These are phyloP conservation scores for Oxyscelio sp. DNA, from an alignment of 2,888 invertebrate species.

Conservation along the genomic window DNA sequence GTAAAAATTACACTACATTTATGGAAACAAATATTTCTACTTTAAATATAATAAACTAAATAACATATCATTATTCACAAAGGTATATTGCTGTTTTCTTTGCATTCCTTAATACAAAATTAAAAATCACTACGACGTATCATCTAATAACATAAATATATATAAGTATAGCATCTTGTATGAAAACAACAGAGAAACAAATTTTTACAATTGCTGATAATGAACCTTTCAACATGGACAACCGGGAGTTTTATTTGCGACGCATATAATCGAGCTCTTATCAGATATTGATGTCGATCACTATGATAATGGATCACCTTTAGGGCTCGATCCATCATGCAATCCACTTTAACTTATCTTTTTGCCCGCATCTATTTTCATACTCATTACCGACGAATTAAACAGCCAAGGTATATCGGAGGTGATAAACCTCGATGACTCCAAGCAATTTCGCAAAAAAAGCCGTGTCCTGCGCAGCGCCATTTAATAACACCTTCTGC, in stretches of 20 bases:
- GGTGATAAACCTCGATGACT: slow-evolving; percentile 29
- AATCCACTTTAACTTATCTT: slow-evolving; percentile 6
- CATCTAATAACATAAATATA: too few species aligned
- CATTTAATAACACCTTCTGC: slow-evolving; percentile 20
- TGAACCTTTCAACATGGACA: slow-evolving; percentile 4
- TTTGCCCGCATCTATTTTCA: slow-evolving; percentile 17
- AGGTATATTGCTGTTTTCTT: too few species aligned
- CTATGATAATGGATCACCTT: slow-evolving; percentile 48
- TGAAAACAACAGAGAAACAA: too few species aligned
- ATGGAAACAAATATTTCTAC: too few species aligned
- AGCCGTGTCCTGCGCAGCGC: slow-evolving; percentile 1
- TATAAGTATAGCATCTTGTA: too few species aligned
- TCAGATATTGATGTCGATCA: slow-evolving; percentile 29
- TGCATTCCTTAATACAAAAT: too few species aligned
- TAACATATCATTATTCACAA: too few species aligned
- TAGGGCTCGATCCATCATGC: slow-evolving; percentile 38
- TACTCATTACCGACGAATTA: slow-evolving; percentile 14
- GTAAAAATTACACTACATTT: too few species aligned
- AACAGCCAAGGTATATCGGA: slow-evolving; percentile 7
- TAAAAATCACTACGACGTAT: too few species aligned
- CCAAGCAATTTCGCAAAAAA: slow-evolving; percentile 25
- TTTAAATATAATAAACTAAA: too few species aligned
- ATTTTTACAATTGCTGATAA: slow-evolving; percentile 13
- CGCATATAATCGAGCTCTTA: slow-evolving; percentile 31
- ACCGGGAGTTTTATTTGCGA: slow-evolving; percentile 7